phyloP scores from a whole-genome alignment of 2,797 vertebrate genomes.

The Danio aesculapii region DNA sequence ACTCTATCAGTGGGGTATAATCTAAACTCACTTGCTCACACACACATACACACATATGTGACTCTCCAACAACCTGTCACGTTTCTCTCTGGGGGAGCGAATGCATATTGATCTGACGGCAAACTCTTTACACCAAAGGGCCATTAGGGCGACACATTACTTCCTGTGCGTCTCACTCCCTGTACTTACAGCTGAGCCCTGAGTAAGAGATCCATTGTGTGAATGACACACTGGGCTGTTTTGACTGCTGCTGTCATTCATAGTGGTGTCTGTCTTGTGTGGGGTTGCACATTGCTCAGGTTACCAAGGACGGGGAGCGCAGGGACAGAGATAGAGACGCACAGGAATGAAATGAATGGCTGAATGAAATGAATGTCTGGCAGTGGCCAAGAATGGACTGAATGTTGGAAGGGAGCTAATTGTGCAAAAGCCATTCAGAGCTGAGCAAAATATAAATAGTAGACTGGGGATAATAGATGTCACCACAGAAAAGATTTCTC shows the following conservation, averaged over 20 bases:
- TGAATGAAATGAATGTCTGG: conserved; percentile 19
- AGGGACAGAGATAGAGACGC: conserved; percentile 9
- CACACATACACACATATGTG: background rate
- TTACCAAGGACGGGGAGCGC: conserved; percentile 52
- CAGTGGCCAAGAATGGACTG: background rate
- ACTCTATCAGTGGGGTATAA: conserved; percentile 19
- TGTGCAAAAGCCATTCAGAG: conserved; percentile 18
- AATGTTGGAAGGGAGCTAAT: conserved; percentile 17
- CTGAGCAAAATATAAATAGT: background rate
- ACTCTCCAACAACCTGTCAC: conserved; percentile 30
- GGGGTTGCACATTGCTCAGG: conserved; percentile 11
- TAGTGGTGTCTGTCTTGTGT: conserved; percentile 31
- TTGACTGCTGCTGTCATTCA: conserved; percentile 58
- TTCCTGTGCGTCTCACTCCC: conserved; percentile 27
- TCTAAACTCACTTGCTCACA: background rate
- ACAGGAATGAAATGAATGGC: background rate
- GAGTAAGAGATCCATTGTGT: conserved; percentile 48
- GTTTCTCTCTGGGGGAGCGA: conserved; percentile 20
- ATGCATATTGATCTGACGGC: conserved; percentile 55
- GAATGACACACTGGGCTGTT: conserved; percentile 55
- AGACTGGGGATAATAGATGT: conserved; percentile 3
- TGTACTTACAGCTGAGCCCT: conserved; percentile 47
- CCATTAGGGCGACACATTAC: conserved; percentile 49
- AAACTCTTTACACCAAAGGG: conserved; percentile 56
- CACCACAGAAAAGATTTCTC: background rate